Conservation (phyloP, 2,888 invertebrate species). For the Sminthurides aquaticus region DNA sequence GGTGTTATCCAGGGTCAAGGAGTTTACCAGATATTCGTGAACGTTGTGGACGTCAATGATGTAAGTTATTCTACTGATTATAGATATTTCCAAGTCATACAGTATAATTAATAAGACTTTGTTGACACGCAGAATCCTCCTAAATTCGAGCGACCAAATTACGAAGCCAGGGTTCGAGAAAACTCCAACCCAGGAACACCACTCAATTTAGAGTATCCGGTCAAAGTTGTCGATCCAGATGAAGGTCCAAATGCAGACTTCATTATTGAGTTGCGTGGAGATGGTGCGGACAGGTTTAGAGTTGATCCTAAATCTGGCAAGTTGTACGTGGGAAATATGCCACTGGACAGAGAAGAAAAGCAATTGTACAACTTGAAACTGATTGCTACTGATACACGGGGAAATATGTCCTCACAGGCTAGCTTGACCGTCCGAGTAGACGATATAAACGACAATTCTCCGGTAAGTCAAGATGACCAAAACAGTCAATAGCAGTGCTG, state of each 20-base stretch:
- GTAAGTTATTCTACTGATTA: constrained; percentile 7
- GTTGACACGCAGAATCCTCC: constrained; percentile 58
- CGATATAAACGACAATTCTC: constrained; percentile 72
- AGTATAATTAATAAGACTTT: too few relatives aligned
- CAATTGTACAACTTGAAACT: constrained; percentile 61
- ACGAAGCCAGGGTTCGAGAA: constrained; percentile 70
- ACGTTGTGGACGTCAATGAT: constrained; percentile 79
- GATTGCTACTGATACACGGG: constrained; percentile 59
- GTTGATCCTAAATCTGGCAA: constrained; percentile 60
- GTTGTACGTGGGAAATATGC: constrained; percentile 52
- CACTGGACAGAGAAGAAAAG: constrained; percentile 67
- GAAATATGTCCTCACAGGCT: constrained; percentile 66
- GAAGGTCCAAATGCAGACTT: constrained; percentile 61
- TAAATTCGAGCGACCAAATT: constrained; percentile 61
- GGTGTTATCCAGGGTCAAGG: constrained; percentile 61
- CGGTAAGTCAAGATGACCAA: constrained; percentile 19
- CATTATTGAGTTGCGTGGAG: constrained; percentile 62
- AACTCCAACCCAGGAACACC: constrained; percentile 65
- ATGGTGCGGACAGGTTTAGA: constrained; percentile 65
- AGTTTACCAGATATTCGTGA: constrained; percentile 68
- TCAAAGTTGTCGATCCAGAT: constrained; percentile 67
- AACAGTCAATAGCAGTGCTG: too few relatives aligned
- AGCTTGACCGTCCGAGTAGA: constrained; percentile 62
- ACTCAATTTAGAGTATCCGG: constrained; percentile 60
- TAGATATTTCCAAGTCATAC: neutral